phyloP scores from a whole-genome alignment of 2,113 vertebrate genomes.

The Nesoenas mayeri region DNA sequence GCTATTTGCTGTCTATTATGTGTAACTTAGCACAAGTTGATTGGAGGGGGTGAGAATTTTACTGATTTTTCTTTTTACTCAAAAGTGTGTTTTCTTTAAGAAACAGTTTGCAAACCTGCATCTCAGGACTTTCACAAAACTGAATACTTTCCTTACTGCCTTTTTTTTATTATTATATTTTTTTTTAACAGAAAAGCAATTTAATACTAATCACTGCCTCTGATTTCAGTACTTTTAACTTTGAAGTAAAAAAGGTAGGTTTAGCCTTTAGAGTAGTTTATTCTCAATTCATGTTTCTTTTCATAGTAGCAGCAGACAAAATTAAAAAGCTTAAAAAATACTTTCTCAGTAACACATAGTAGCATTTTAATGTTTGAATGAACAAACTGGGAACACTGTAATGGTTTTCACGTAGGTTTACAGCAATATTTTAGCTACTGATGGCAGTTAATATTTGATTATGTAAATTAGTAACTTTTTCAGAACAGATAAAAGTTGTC shows the following conservation, averaged over 20 bases:
- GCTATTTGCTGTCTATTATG: neutral
- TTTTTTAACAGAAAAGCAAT: neutral
- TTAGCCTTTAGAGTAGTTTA: neutral
- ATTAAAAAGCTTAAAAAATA: neutral
- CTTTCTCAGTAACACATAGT: neutral
- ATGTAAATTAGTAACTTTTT: neutral
- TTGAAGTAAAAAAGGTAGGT: neutral
- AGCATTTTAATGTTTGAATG: neutral
- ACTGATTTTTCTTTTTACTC: neutral
- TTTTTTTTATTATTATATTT: neutral
- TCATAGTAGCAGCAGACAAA: neutral
- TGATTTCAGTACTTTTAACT: neutral
- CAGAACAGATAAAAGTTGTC: neutral
- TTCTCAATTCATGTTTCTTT: neutral
- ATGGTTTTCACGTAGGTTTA: neutral
- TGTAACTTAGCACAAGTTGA: neutral
- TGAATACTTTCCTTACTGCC: neutral
- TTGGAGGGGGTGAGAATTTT: no score
- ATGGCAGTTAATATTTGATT: neutral
- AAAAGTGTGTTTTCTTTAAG: neutral
- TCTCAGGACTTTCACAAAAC: neutral
- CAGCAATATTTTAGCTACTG: neutral
- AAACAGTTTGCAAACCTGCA: neutral
- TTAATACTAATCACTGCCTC: neutral
- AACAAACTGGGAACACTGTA: neutral